Base-by-base conservation (phyloP, 2,888 invertebrate species). In the Itoplectis maculator region DNA sequence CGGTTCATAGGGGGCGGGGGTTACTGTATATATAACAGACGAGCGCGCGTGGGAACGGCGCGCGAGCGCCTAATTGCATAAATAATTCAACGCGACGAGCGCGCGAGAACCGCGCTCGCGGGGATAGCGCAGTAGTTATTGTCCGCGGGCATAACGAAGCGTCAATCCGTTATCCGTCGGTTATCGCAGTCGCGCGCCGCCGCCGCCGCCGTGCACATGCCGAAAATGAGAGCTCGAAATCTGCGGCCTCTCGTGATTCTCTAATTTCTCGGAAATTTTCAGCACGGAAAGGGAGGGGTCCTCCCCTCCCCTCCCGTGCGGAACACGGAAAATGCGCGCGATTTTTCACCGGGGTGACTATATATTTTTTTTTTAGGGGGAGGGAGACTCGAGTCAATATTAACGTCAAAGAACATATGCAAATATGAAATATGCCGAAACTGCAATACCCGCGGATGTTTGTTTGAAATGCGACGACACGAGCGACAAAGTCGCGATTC, bases 21-120 rank as follows among this genome's bases (percentile, higher is more conserved):
- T n/a, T n/a, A n/a, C n/a, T n/a, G n/a, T n/a, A n/a, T 23, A 47
- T 65, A 66, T 75, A 37, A 66, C 15, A 40, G 54, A 20, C 56
- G 5, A 5, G 5, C 29, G 29, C 29, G 70, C 56, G 70, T 70
- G 70, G 56, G 56, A 70, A 82, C 65, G 73, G 79, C 68, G 51
- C 73, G 87, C 68, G 51, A 76, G 87, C 86, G 86, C 86, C 89
- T 90, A 90, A 91, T 90, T 90, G 88, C 90, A 91, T 90, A 90
- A 91, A 90, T 90, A 90, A 91, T 91, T 91, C 91, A 91, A 89
- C 88, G 87, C 85, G 87, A 86, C 87, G 87, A 81, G 85, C 88
- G 68, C 86, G 84, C 86, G 84, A 75, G 61, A 79, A 65, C 74
- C 74, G 74, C 74, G 72, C 72, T 76, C 72, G 66, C 75, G 68